A percentile compares a stretch with the other conserved stretches of the same genome.
Conservation (phyloP, 2,797 vertebrate genomes). For the Paguma larvata region DNA sequence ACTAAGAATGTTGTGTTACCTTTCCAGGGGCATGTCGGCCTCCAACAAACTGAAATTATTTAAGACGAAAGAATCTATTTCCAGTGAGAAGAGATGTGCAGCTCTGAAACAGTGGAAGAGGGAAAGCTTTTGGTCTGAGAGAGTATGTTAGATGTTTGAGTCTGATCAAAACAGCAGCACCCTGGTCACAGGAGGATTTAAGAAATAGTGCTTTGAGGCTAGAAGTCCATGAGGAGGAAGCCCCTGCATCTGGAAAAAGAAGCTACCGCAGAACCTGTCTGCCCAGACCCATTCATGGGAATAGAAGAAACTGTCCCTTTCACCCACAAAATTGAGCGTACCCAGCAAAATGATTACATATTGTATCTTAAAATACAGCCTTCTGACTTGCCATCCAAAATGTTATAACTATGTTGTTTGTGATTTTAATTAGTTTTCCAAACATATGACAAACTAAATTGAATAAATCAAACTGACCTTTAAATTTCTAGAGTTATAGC, state of each 20-base stretch:
- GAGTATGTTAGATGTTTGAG: slow-evolving; percentile 26
- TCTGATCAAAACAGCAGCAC: neutral
- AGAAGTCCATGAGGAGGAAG: neutral
- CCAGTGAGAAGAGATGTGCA: neutral
- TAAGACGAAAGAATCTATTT: slow-evolving; percentile 20
- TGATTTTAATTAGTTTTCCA: slow-evolving; percentile 89
- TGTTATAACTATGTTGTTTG: slow-evolving; percentile 82
- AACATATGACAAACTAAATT: slow-evolving; percentile 87
- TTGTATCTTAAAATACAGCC: slow-evolving; percentile 35
- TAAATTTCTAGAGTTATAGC: slow-evolving; percentile 88
- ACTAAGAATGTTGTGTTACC: neutral
- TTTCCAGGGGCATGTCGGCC: neutral
- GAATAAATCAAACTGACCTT: slow-evolving; percentile 89
- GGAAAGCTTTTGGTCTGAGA: neutral
- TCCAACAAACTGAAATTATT: slow-evolving; percentile 22
- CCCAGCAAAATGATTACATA: slow-evolving; percentile 43
- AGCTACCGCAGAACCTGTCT: neutral
- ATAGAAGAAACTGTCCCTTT: slow-evolving; percentile 49
- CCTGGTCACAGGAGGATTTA: neutral
- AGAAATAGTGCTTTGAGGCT: neutral
- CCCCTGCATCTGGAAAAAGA: neutral
- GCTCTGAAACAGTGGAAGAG: neutral
- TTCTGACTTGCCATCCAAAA: slow-evolving; percentile 75
- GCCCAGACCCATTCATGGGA: neutral
- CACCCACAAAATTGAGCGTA: neutral